Evolutionary conservation across 2,113 vertebrate species (phyloP).

Genomic region (Pleuronectes platessa): DNA sequence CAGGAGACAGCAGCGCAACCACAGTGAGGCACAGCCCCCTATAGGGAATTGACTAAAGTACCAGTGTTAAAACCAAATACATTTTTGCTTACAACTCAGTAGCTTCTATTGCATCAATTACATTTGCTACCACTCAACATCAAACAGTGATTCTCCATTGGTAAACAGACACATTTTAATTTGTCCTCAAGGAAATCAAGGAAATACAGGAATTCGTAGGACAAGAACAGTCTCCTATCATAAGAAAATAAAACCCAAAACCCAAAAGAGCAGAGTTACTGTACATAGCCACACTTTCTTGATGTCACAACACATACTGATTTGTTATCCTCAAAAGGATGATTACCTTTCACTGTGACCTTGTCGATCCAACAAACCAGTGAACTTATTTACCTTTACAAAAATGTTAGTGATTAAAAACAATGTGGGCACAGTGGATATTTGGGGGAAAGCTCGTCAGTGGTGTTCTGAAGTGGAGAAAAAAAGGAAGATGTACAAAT

Average conservation of each 20-base stretch:
- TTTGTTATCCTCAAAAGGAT: neutral
- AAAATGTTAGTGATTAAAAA: slow-evolving; percentile 43
- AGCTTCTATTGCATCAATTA: neutral
- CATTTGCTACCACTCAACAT: neutral
- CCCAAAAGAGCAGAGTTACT: slow-evolving; percentile 23
- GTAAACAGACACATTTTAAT: slow-evolving; percentile 60
- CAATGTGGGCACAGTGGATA: neutral
- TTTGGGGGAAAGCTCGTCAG: slow-evolving; percentile 5
- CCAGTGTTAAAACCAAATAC: neutral
- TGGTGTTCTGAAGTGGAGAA: slow-evolving; percentile 3
- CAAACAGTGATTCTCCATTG: slow-evolving; percentile 4
- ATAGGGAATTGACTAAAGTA: neutral
- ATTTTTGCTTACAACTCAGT: neutral
- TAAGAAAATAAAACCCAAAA: slow-evolving; percentile 48
- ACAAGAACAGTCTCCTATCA: slow-evolving; percentile 33
- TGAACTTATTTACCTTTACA: slow-evolving; percentile 42
- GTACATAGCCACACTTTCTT: slow-evolving; percentile 20
- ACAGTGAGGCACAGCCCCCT: no score
- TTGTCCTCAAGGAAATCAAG: slow-evolving; percentile 50
- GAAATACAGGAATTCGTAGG: slow-evolving; percentile 48
- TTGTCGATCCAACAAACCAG: slow-evolving; percentile 1
- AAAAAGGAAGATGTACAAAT: slow-evolving; percentile 11
- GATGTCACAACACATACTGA: slow-evolving; percentile 6
- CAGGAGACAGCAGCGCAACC: neutral
- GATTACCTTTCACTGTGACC: neutral